Base-by-base conservation (phyloP, 1,140 invertebrate genomes). In the Cyphomyrmex costatus region DNA sequence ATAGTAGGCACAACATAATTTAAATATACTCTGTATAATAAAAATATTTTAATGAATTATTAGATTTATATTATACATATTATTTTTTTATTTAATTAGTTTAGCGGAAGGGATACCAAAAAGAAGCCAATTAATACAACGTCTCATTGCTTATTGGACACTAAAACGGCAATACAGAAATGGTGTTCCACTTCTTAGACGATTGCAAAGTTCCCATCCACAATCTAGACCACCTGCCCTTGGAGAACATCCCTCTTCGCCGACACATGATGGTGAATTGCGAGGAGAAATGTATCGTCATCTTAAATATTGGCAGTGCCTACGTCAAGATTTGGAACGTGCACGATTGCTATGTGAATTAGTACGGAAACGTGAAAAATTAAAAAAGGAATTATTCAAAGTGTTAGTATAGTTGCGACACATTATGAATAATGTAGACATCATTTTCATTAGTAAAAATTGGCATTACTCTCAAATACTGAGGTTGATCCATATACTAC, bases 121-220 rank as follows among this genome's bases (percentile, higher is more conserved):
- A 91, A 98, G 98, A 85, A 97, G 97, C 66, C 97, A 98, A 88
- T 97, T 99, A 92, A 97, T 99, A 86, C 98, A 98, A 92, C 95
- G 98, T 19, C 95, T 99, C 4, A 97, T 98, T 65, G 97, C 98
- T 0, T 98, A 98, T 93, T 99, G 99, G 99, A 99, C 98, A 3
- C 95, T 99, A 2, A 99, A 99, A 94, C 94, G 99, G n/a, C 98
- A 99, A 93, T 98, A 98, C 80, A 95, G 99, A 66, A 99, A 99
- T 95, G 99, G 99, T 1, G 99, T 99, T 12, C 99, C 99, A 0
- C 95, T 99, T 42, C 93, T 99, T 33, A 94, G 99, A 82, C 95
- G 99, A 27, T 93, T 99, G 49, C 98, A 99, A 94, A 97, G 97
- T 90, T 96, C 97, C 24, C 96, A 96, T 27, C 96, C 96, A 53